Evolutionary conservation across 1,140 invertebrate genomes (phyloP), one percentile per base, ranked within the genome.

Genomic region (Penaeus chinensis): DNA sequence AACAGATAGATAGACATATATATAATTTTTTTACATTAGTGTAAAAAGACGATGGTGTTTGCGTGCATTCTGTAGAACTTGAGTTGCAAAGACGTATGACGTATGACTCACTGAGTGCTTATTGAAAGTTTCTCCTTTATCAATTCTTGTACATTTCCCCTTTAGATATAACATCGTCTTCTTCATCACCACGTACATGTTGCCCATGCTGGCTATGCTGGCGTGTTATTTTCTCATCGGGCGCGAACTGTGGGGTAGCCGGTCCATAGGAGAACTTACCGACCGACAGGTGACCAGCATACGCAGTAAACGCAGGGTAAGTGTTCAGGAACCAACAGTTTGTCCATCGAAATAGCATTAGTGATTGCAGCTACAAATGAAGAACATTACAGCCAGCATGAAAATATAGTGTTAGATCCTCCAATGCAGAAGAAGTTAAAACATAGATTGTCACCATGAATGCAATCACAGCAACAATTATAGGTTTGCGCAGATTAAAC

Each of bases 81-180:
- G 18, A 76, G n/a, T 18, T 76, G 42, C 22, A n/a, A 19, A 76
- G 11, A 24, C 42, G 42, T 32, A 32, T 32, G 32, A 2, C 32
- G 32, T 32, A 32, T 32, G 32, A 32, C 32, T 32, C 32, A 32
- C 32, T 37, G 22, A 32, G 8, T 78, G 20, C 37, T 13, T 77
- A 22, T 78, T 78, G 13, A 8, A 8, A 24, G 32, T 47, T 19
- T 66, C 22, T 32, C 18, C 7, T 89, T 88, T 37, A 8, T 8
- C 18, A n/a, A 42, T 27, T 24, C n/a, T n/a, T 19, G 20, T 47
- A 11, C 54, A 54, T 19, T 84, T 84, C 86, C 76, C 85, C 91
- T 92, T 81, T 92, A 99, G 97, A 88, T 99, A 99, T 92, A 98
- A 98, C 92, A 94, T 98, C 27, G 91, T 97, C 22, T 95, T 98